These are phyloP conservation scores for Indri indri DNA, from an alignment of 2,113 vertebrate genomes.

Conservation along the genomic window DNA sequence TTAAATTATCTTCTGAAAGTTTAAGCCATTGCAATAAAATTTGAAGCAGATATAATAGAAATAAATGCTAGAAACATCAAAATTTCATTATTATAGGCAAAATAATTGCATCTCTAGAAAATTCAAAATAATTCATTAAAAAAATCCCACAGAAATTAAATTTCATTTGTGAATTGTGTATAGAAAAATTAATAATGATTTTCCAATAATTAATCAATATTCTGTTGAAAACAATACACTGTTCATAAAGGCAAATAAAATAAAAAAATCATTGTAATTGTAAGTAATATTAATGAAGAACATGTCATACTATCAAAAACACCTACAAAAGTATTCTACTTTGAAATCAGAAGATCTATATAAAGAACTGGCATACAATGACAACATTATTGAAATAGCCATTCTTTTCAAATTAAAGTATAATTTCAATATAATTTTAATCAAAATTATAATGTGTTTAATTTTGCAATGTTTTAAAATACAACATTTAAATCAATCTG, in stretches of 20 bases:
- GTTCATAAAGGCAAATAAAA: neutral
- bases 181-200: neutral
- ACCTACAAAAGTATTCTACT: neutral
- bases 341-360: neutral
- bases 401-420: neutral
- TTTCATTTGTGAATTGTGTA: neutral
- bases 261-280: neutral
- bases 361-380: neutral
- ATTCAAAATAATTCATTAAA: neutral
- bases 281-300: neutral
- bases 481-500: neutral
- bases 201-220: neutral
- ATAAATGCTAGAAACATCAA: neutral
- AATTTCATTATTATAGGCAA: neutral
- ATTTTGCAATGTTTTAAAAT: neutral
- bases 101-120: neutral
- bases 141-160: neutral
- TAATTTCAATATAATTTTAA: neutral
- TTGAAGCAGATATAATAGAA: neutral
- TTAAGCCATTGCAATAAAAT: neutral
- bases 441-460: neutral
- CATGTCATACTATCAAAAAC: neutral
- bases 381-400: neutral
- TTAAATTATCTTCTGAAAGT: neutral
- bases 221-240: neutral